Base-by-base conservation (phyloP, 2,888 invertebrate genomes). In the Phorcus lineatus region DNA sequence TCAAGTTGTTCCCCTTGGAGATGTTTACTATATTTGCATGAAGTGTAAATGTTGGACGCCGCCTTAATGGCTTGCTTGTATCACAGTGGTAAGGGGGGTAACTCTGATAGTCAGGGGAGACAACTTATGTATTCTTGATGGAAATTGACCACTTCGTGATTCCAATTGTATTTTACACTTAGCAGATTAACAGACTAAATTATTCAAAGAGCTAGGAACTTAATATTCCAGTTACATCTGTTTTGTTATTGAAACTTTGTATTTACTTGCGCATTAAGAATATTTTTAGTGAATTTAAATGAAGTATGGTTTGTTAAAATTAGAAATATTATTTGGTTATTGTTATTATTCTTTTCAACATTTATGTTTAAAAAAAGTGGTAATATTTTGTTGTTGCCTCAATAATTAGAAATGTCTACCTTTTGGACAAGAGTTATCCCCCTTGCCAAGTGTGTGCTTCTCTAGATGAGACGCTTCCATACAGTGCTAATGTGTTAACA, bases 401-500 rank as follows among this genome's bases (percentile, higher is more conserved):
- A 24, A 9, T 62, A 4, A 47, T 62, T 24, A 28, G 62, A 62
- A 7, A 24, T 62, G 17, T 24, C 62, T 62, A 22, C 62, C 62
- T 22, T 57, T 62, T 17, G 13, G 28, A 24, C 28, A n/a, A 62
- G 62, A 62, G 62, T 62, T 62, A 28, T 62, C 17, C 13, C 62
- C 28, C 28, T 62, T 28, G 17, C 28, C 28, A 28, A 28, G 16
- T 24, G 62, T 62, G 28, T 62, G 62, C 62, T 28, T 62, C 62
- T 62, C 24, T 28, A 62, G 62, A 62, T 47, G 62, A 62, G 62
- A 62, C 28, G 62, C 62, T 62, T 62, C 62, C 62, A 62, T 62
- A 24, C 62, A 62, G 62, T 62, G 62, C 24, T 22, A 22, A 57
- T 57, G 24, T 57, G 70, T 40, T 19, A 31, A 19, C 40, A 36